Base-by-base conservation (phyloP, 2,888 invertebrate genomes). In the Microchrysa polita region DNA sequence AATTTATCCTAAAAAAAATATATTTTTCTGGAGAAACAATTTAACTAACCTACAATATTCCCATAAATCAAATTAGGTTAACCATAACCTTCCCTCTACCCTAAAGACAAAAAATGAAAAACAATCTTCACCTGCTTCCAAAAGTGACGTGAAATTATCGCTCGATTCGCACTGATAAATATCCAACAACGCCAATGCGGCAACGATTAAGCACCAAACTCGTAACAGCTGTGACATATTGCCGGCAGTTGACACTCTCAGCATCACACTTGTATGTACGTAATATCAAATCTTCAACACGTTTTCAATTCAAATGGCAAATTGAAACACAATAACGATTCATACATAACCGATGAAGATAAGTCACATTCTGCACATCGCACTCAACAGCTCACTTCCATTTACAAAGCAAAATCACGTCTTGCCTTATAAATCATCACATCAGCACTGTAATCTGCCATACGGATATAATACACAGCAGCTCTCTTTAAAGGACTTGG, bases 101-200 rank as follows among this genome's bases (percentile, higher is more conserved):
- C n/a, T n/a, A n/a, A n/a, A n/a, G n/a, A n/a, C n/a, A n/a, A n/a
- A n/a, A n/a, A n/a, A 34, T 18, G 22, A 57, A 20, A 55, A 23
- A 16, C 7, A 34, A 42, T 40, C 12, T 75, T 72, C 77, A 79
- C 78, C 78, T 78, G 78, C 78, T 75, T 79, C 78, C 65, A 78
- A 77, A 57, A 77, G 77, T 18, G 78, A 78, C 44, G 77, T 75
- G 18, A 72, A 75, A 71, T 79, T 77, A 22, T 59, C 60, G 16
- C 23, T 72, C 12, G 72, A 60, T 1, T 72, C 60, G 22, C 72
- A 69, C 18, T 34, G 34, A 57, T 57, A 23, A 60, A 72, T 48
- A 60, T 60, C 59, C 48, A 44, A 59, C 22, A 60, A 18, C 12
- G 27, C 23, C 57, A 72, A 9, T 16, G 22, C n/a, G 40, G 48